phyloP scores from a whole-genome alignment of 1,140 invertebrate species.

The Zaprionus taronus region DNA sequence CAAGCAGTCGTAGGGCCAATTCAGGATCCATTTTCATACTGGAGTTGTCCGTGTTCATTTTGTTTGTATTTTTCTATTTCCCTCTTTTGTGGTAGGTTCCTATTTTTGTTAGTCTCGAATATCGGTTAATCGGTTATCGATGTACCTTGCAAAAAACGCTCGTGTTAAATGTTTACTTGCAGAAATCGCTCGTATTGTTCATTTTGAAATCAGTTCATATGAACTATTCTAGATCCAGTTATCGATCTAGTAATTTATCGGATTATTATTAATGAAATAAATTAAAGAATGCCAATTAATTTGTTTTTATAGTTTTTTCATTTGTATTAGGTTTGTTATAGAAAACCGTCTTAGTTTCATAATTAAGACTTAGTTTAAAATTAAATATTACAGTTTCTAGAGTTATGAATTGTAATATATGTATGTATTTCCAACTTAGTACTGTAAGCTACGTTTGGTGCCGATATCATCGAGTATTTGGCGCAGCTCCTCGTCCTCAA shows the following conservation, averaged over 20 bases:
- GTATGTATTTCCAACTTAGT: constrained; percentile 86
- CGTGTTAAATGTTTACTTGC: not conserved
- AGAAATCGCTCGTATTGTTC: not conserved
- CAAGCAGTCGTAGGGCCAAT: constrained; percentile 90
- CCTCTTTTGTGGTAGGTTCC: not conserved
- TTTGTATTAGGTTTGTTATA: not conserved
- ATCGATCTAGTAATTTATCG: not conserved
- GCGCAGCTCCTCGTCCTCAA: constrained; percentile 98
- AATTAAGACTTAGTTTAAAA: constrained; percentile 24
- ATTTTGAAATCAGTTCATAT: constrained; percentile 7
- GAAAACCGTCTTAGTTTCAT: not conserved
- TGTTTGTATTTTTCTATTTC: constrained; percentile 26
- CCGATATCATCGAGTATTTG: constrained; percentile 98
- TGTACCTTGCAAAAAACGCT: not conserved
- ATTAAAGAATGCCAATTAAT: not conserved
- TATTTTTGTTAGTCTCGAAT: not conserved
- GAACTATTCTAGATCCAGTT: not conserved
- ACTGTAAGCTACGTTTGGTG: constrained; percentile 98
- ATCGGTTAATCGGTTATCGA: not conserved
- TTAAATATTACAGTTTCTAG: constrained; percentile 24
- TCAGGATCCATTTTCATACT: constrained; percentile 90
- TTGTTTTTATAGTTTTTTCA: not conserved
- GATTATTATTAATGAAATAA: not conserved
- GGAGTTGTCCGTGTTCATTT: constrained; percentile 74
- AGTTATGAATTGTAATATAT: constrained; percentile 2